Evolutionary conservation across 2,113 vertebrate genomes (phyloP).

Genomic region (Trematocara unimaculatum): DNA sequence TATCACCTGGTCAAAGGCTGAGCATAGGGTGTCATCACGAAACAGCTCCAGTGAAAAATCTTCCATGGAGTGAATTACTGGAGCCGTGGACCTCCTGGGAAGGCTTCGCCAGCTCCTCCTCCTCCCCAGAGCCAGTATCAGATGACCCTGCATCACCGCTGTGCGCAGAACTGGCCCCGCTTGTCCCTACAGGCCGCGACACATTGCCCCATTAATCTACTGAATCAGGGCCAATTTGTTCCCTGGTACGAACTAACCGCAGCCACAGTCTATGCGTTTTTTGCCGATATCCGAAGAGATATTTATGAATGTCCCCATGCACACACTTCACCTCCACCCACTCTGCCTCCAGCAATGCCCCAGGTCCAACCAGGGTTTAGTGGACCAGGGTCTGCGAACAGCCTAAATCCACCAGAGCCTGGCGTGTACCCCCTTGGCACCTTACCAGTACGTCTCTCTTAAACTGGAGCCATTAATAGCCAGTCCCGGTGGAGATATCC

Average conservation of each 20-base stretch:
- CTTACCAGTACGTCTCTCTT: background rate
- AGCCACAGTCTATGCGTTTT: background rate
- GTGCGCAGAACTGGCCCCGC: background rate
- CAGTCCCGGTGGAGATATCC: background rate
- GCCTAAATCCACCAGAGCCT: background rate
- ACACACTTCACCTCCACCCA: background rate
- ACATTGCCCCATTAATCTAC: background rate
- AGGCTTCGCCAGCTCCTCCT: background rate
- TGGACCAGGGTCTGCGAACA: background rate
- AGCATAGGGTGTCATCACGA: background rate
- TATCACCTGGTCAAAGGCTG: background rate
- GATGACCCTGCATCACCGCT: background rate
- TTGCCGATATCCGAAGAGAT: background rate
- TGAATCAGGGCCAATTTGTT: background rate
- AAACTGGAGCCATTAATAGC: background rate
- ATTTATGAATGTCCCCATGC: background rate
- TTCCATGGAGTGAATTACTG: background rate
- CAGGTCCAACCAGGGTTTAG: background rate
- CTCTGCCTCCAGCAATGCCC: background rate
- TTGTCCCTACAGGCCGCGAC: background rate
- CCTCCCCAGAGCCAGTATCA: background rate
- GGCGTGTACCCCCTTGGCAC: background rate
- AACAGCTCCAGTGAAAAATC: background rate
- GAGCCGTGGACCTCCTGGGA: background rate
- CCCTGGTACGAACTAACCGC: background rate